Conservation (phyloP, 2,888 invertebrate genomes). For the Euzetes globulus region DNA sequence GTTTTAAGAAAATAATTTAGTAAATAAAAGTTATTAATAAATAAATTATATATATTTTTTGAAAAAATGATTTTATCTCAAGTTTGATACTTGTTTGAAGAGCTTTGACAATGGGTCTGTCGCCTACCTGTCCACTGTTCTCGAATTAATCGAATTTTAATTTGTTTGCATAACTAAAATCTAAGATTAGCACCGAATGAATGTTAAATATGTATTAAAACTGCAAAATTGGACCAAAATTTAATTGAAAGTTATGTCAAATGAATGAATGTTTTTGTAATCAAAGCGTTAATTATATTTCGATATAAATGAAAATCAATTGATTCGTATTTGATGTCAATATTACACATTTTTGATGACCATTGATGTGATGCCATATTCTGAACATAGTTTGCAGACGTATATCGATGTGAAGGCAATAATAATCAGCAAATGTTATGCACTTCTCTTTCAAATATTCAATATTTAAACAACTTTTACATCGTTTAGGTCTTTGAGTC, state of each 20-base stretch:
- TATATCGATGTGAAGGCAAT: conserved; percentile 11
- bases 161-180: conserved; percentile 24
- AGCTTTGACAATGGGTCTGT: too few species aligned
- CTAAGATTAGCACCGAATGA: conserved; percentile 21
- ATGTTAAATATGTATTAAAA: neutral
- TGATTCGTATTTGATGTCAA: conserved; percentile 1
- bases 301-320: neutral
- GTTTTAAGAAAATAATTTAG: too few species aligned
- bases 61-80: too few species aligned
- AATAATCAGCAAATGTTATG: neutral
- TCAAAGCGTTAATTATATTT: neutral
- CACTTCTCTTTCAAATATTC: too few species aligned
- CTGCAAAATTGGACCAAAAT: conserved; percentile 27
- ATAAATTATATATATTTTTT: too few species aligned
- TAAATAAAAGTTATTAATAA: too few species aligned
- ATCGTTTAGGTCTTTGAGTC: conserved; percentile 1
- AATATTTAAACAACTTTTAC: neutral
- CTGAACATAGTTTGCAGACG: conserved; percentile 16
- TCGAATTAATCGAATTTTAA: neutral
- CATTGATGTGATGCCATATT: conserved; percentile 21
- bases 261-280: neutral
- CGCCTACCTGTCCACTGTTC: neutral
- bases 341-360: conserved; percentile 6
- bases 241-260: neutral
- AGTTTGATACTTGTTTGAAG: too few species aligned